Conservation (phyloP, 2,888 invertebrate species). For the Tetanocera ferruginea region DNA sequence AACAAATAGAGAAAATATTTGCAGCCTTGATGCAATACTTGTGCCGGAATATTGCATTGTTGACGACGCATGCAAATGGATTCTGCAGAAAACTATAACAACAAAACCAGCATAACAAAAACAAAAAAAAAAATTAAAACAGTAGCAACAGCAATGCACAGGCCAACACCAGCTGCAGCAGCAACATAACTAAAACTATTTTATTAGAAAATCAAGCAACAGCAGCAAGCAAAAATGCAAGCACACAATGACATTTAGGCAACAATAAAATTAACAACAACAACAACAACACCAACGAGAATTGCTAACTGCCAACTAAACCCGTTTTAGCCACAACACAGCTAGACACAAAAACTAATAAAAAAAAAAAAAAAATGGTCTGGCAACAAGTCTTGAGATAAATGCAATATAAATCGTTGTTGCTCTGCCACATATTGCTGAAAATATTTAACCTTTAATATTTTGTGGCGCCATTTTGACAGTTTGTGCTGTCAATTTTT, state of each 20-base stretch:
- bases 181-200: background rate
- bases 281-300: background rate
- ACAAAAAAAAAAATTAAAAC: background rate
- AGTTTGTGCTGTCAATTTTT: background rate
- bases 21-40: conserved; percentile 30
- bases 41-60: background rate
- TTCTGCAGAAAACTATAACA: background rate
- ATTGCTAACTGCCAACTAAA: conserved; percentile 7
- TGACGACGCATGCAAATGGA: conserved; percentile 32
- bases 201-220: conserved; percentile 9
- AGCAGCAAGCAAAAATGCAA: conserved; percentile 10
- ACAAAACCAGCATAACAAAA: no score
- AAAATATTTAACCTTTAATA: conserved; percentile 33
- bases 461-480: conserved; percentile 4
- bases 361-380: background rate
- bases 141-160: background rate
- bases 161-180: background rate
- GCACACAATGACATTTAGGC: conserved; percentile 32
- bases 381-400: conserved; percentile 5
- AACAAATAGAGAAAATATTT: no score
- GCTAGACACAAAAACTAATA: background rate
- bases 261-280: conserved; percentile 3
- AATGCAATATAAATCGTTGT: background rate
- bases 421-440: background rate
- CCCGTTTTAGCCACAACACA: background rate